phyloP scores from a whole-genome alignment of 2,888 invertebrate species.

The Omphaloscelis lunosa region DNA sequence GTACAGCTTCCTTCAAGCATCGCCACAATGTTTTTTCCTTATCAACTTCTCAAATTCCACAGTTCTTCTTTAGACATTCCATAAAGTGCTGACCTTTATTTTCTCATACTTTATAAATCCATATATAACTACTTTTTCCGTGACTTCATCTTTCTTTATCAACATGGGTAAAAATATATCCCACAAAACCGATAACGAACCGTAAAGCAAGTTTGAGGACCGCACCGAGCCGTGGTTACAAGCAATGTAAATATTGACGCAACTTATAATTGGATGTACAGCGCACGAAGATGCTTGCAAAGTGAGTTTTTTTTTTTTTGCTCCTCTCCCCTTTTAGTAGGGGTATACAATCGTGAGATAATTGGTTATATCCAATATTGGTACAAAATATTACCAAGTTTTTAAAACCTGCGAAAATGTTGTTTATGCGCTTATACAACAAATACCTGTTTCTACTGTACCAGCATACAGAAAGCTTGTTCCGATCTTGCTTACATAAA shows the following conservation, averaged over 20 bases:
- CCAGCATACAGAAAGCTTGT: no score
- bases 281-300: slow-evolving; percentile 71
- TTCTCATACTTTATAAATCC: no score
- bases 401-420: not conserved
- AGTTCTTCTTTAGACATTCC: no score
- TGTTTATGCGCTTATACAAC: no score
- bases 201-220: slow-evolving; percentile 65
- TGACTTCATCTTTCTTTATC: no score
- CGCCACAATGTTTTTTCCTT: not conserved
- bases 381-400: slow-evolving; percentile 11
- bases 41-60: not conserved
- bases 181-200: not conserved
- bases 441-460: not conserved
- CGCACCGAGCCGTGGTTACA: slow-evolving; percentile 57
- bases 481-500: no score
- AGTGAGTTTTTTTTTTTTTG: slow-evolving; percentile 70
- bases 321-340: slow-evolving; percentile 44
- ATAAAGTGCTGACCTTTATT: no score
- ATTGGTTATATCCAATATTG: slow-evolving; percentile 61
- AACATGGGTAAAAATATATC: not conserved
- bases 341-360: slow-evolving; percentile 34
- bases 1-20: not conserved
- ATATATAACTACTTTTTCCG: no score
- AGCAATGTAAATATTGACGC: slow-evolving; percentile 79
- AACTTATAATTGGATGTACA: slow-evolving; percentile 83